phyloP scores from a whole-genome alignment of 2,113 vertebrate genomes.

The Melierax canorus region DNA sequence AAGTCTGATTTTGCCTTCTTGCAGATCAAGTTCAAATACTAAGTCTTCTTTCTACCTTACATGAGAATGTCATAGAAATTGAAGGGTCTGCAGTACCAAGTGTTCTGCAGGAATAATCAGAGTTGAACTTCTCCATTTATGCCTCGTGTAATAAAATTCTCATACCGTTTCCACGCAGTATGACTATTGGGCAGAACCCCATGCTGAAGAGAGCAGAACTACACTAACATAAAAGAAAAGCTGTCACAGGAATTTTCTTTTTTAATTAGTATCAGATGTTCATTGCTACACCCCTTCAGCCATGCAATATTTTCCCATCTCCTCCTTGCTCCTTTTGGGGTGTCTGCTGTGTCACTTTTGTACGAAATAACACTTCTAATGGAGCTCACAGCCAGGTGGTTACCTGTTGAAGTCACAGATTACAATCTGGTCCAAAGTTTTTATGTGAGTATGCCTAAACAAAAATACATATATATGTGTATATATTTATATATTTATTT shows the following conservation, averaged over 20 bases:
- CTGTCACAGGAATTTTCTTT: background rate
- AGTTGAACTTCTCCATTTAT: background rate
- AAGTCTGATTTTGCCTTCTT: background rate
- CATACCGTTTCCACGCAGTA: background rate
- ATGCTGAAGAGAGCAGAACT: background rate
- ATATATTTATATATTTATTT: background rate
- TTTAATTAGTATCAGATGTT: background rate
- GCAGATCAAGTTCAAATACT: background rate
- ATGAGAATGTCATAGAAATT: background rate
- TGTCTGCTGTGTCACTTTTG: background rate
- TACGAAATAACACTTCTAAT: background rate
- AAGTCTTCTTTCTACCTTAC: background rate
- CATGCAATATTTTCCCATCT: background rate
- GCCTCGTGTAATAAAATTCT: background rate
- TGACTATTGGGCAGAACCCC: background rate
- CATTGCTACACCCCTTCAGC: background rate
- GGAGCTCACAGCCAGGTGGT: background rate
- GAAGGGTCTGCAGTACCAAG: background rate
- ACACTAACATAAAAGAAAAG: background rate
- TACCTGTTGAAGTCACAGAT: background rate
- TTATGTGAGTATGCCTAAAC: background rate
- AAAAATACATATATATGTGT: background rate
- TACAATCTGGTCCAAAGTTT: background rate
- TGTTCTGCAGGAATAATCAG: background rate
- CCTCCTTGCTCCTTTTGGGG: background rate